phyloP scores from a whole-genome alignment of 1,140 invertebrate genomes.

The Centruroides sculpturatus region DNA sequence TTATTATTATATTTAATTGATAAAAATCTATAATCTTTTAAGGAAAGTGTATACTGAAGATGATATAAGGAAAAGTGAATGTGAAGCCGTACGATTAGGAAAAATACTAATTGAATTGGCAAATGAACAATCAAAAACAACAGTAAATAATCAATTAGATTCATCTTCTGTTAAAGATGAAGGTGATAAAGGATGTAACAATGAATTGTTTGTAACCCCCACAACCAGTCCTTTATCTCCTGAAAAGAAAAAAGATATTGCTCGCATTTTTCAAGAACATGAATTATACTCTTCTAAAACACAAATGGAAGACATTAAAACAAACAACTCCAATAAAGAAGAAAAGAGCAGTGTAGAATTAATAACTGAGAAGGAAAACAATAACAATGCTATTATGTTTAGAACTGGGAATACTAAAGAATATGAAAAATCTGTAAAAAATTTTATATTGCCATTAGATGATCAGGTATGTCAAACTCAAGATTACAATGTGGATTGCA shows the following conservation, averaged over 20 bases:
- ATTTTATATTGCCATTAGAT: background rate
- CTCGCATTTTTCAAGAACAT: background rate
- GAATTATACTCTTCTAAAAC: background rate
- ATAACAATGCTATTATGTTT: background rate
- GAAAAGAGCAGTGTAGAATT: background rate
- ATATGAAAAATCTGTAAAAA: background rate
- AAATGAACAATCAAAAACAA: background rate
- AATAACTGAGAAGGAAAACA: background rate
- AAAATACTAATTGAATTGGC: conserved; percentile 8
- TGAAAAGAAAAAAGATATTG: conserved; percentile 5
- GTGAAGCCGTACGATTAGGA: conserved; percentile 12
- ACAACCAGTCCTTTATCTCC: conserved; percentile 15
- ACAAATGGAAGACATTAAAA: background rate
- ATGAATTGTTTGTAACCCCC: conserved; percentile 13
- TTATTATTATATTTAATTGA: no score
- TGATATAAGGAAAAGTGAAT: conserved; percentile 15
- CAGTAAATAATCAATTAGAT: conserved; percentile 11
- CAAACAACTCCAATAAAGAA: background rate
- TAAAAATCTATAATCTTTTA: background rate
- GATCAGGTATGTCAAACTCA: no score
- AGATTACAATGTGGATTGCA: no score
- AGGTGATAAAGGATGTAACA: conserved; percentile 4
- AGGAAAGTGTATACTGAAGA: conserved; percentile 16
- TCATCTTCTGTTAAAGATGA: conserved; percentile 10
- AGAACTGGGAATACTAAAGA: background rate